phyloP scores from a whole-genome alignment of 2,113 vertebrate species.

The Telmatochromis brichardi region DNA sequence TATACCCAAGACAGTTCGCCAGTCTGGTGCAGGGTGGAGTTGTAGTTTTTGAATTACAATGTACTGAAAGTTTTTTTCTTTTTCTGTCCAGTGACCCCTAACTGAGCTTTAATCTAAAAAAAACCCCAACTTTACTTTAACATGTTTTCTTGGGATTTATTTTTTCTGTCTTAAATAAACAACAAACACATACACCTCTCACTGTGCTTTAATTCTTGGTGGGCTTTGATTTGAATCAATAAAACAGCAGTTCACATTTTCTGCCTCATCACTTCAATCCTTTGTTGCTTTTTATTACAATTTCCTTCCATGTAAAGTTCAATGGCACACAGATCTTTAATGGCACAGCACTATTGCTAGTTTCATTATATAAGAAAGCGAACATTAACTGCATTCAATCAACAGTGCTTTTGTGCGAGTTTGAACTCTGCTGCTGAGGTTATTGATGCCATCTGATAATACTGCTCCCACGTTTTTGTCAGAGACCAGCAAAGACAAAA shows the following conservation, averaged over 20 bases:
- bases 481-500: not conserved
- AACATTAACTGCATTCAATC: not conserved
- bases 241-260: not conserved
- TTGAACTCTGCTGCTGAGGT: not conserved
- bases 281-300: conserved; percentile 1
- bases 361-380: not conserved
- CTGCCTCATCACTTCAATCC: not conserved
- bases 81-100: not conserved
- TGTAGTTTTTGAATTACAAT: not conserved
- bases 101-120: not conserved
- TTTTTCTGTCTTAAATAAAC: not conserved
- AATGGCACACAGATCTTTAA: conserved; percentile 13
- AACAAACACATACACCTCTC: not conserved
- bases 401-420: not conserved
- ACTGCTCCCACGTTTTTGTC: not conserved
- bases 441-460: not conserved
- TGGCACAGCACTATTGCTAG: not conserved
- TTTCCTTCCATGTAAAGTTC: conserved; percentile 8
- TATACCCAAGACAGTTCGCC: not conserved
- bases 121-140: not conserved
- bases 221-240: conserved; percentile 26
- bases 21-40: not conserved
- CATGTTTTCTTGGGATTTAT: not conserved
- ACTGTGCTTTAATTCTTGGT: not conserved
- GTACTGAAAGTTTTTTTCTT: not conserved